Base-by-base conservation (phyloP, 2,888 invertebrate species). In the Julus scanicus region DNA sequence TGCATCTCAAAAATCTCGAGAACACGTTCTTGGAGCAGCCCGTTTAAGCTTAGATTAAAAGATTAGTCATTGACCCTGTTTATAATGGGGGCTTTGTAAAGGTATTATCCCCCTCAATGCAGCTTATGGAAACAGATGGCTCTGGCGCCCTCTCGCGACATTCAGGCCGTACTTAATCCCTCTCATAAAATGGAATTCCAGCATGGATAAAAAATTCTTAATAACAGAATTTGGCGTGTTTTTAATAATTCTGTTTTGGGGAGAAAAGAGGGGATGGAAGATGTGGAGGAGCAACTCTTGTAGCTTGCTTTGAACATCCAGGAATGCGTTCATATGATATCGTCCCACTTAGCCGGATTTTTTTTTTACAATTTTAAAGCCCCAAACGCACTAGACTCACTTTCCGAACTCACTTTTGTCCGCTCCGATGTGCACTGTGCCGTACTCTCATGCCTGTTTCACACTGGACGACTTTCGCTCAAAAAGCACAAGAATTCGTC, bases 21-120 rank as follows among this genome's bases (percentile, higher is more conserved):
- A 71, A 71, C 71, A 71, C 71, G 71, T 71, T 71, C 71, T 71
- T 71, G 71, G 71, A 71, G 20, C 71, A 71, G 29, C 71, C 71
- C 20, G 71, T 29, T 71, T 71, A 71, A 71, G 20, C 71, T 29
- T 29, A 71, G 71, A 71, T 71, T 71, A 71, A 71, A 71, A 29
- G 71, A 71, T 71, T 71, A 71, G 71, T 71, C 71, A 71, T 71
- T 71, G 71, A 71, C 71, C 71, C 71, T 29, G 71, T 71, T 71
- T 71, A 71, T 71, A 71, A 71, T 71, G 71, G 71, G 29, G 71
- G 71, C 71, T 71, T 71, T 71, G 71, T 71, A 29, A 71, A 29
- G 71, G 71, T 71, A 71, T 71, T 71, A 71, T 71, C 71, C 71
- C 71, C 20, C 29, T 71, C 29, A 29, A 71, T 71, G 20, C 71